phyloP scores from a whole-genome alignment of 2,113 vertebrate species.

The Crotophaga sulcirostris region DNA sequence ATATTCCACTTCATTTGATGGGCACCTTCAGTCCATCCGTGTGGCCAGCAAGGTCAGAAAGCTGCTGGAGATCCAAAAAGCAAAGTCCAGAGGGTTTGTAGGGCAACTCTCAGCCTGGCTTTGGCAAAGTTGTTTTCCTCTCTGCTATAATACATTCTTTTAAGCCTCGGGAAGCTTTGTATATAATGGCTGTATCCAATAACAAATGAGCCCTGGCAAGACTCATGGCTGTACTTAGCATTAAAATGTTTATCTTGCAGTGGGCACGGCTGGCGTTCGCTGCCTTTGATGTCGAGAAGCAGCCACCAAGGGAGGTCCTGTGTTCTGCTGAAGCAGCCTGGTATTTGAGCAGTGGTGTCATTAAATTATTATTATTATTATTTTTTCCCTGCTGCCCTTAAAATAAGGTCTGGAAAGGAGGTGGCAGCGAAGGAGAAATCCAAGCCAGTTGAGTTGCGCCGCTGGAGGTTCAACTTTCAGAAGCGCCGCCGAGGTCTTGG shows the following conservation, averaged over 20 bases:
- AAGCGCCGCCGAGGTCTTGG: not conserved
- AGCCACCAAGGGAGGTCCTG: not conserved
- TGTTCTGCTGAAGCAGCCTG: not conserved
- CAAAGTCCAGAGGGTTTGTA: not conserved
- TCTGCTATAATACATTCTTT: not conserved
- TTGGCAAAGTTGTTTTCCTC: not conserved
- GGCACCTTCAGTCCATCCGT: fast-evolving
- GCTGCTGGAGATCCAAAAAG: not conserved
- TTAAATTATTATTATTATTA: not conserved
- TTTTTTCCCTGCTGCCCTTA: not conserved
- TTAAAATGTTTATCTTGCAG: not conserved
- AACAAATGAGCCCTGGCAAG: not conserved
- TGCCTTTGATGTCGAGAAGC: not conserved
- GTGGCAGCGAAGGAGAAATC: not conserved
- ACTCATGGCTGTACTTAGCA: not conserved
- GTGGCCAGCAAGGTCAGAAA: not conserved
- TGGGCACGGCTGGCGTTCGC: not conserved
- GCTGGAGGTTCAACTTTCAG: not conserved
- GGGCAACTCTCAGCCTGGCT: not conserved
- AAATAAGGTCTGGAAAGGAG: not conserved
- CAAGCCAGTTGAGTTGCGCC: not conserved
- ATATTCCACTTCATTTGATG: fast-evolving
- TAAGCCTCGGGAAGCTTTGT: not conserved
- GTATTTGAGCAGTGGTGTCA: not conserved
- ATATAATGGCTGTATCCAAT: not conserved